Evolutionary conservation across 2,113 vertebrate species (phyloP), one percentile per base, ranked within the genome.

Genomic region (Saccopteryx leptura): DNA sequence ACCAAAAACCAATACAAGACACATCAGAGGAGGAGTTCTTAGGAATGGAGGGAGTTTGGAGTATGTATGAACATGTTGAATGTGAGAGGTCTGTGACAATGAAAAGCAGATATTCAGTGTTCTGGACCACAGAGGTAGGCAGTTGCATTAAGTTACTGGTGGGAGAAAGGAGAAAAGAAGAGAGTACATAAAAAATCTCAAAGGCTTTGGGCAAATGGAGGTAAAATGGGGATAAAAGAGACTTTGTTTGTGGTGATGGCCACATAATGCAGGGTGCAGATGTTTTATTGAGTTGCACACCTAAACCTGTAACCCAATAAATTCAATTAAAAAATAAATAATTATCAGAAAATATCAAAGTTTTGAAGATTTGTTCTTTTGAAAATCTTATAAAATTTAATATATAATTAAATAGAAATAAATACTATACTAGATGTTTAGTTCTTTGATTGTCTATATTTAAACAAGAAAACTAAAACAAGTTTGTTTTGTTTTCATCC

Each of bases 401-500:
- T 52, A 46, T 31, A 39, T 50, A 90, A 61, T 23, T 80, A 81
- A 65, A 69, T 88, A 26, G 63, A 65, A 83, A 46, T 69, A 76
- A 65, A 82, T 72, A 4, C 14, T 50, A 78, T 72, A 4, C 14
- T 50, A 52, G 11, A 48, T 80, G 4, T 84, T 90, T 68, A 74
- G 21, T 23, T 48, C 21, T 87, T 87, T 75, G 15, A 75, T 11
- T 10, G 89, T 88, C 28, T 10, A 46, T 94, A 60, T 60, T 88
- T 24, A 93, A 8, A 21, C 52, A 71, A 94, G 80, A 90, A 85
- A 90, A 86, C n/a, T 1, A 52, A 68, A 54, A 78, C 21, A 76
- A 75, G 46, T 33, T 78, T 82, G 6, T 18, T 92, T 90, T 80
- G 72, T 75, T 93, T 90, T 69, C 18, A 79, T 72, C 63, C 12